These are phyloP conservation scores for Omphaloscelis lunosa DNA, from an alignment of 2,888 invertebrate species.

Conservation along the genomic window DNA sequence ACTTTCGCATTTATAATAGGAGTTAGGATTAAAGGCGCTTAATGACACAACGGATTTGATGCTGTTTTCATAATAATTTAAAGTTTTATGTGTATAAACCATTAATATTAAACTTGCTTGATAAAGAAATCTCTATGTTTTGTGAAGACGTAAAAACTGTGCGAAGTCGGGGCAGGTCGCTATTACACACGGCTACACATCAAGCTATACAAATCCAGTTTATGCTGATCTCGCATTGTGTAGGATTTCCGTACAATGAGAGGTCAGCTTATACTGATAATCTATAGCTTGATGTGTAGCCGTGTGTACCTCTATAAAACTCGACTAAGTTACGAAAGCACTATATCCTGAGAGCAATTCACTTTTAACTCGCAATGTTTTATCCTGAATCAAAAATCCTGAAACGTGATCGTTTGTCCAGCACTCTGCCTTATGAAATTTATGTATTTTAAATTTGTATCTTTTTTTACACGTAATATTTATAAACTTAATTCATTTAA, in stretches of 20 bases:
- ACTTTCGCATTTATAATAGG: too few species aligned
- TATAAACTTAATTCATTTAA: not conserved
- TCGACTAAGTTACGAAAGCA: conserved; percentile 6
- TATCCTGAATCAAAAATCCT: conserved; percentile 19
- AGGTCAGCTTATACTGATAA: too few species aligned
- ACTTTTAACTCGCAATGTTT: conserved; percentile 24
- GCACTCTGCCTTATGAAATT: not conserved
- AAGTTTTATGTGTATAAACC: too few species aligned
- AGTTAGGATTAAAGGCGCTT: too few species aligned
- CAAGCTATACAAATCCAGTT: too few species aligned
- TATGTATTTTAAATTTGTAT: not conserved
- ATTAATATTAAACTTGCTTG: too few species aligned
- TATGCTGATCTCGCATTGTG: too few species aligned
- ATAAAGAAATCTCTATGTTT: not conserved
- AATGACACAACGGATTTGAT: too few species aligned
- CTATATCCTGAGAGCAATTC: conserved; percentile 26
- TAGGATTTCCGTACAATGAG: too few species aligned
- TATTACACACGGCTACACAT: too few species aligned
- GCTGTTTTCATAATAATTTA: too few species aligned
- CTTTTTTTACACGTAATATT: not conserved
- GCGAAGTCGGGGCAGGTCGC: not conserved
- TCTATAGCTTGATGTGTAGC: too few species aligned
- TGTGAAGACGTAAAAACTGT: not conserved
- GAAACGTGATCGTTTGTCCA: not conserved
- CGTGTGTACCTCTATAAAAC: conserved; percentile 15